Conservation (phyloP, 2,113 vertebrate species). For the Pachyramphus minor region DNA sequence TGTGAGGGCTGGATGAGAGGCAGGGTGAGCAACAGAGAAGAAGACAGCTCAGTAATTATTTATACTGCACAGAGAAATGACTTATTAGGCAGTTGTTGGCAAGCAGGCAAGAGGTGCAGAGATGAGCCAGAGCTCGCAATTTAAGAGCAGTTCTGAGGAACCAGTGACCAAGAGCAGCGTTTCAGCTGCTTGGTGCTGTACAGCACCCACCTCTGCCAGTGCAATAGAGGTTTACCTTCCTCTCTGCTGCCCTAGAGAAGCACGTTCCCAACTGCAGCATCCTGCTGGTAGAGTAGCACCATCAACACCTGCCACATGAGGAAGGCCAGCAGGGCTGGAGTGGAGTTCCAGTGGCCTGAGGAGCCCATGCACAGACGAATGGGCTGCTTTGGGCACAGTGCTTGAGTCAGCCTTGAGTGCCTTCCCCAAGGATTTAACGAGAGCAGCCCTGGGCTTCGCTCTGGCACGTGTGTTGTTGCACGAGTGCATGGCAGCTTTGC, state of each 20-base stretch:
- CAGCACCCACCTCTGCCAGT: fast-evolving
- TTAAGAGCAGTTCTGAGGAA: not conserved
- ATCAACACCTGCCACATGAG: fast-evolving
- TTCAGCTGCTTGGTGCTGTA: not conserved
- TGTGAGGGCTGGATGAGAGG: not conserved
- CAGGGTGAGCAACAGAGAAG: not conserved
- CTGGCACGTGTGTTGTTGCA: fast-evolving
- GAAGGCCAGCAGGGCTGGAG: not conserved
- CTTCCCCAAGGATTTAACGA: fast-evolving
- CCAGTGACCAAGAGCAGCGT: not conserved
- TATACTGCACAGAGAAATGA: not conserved
- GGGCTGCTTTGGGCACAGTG: fast-evolving
- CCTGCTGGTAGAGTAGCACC: fast-evolving
- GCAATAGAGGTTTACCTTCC: not conserved
- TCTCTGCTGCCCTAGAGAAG: fast-evolving
- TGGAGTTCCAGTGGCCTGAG: no score
- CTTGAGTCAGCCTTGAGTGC: fast-evolving
- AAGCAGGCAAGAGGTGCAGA: not conserved
- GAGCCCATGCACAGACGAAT: not conserved
- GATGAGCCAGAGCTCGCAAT: fast-evolving
- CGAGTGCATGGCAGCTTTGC: fast-evolving
- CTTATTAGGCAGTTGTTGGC: not conserved
- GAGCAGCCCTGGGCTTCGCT: not conserved
- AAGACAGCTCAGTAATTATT: not conserved
- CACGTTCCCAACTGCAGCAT: fast-evolving